Conservation (phyloP, 2,113 vertebrate species). For the Burhinus oedicnemus region DNA sequence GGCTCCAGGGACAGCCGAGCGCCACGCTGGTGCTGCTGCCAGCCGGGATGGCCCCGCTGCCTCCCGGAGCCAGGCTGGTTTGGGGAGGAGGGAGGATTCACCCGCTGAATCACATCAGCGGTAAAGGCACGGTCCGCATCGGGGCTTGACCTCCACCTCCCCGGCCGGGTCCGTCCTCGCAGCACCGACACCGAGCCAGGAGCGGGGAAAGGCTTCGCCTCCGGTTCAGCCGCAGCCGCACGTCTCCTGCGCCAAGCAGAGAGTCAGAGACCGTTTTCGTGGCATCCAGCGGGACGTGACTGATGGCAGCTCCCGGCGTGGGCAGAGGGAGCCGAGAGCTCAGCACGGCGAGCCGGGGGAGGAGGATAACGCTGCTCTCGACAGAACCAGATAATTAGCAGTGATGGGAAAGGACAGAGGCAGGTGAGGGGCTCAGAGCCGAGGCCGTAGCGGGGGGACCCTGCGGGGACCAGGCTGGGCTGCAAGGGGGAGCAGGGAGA, state of each 20-base stretch:
- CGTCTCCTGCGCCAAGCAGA: neutral
- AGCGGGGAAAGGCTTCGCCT: neutral
- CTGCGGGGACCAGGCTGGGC: neutral
- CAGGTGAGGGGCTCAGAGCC: neutral
- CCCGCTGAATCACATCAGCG: neutral
- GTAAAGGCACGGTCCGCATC: fast-evolving
- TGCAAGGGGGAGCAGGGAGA: neutral
- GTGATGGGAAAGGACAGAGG: neutral
- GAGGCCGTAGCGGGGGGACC: fast-evolving
- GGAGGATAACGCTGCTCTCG: neutral
- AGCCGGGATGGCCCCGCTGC: fast-evolving
- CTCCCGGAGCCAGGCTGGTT: neutral
- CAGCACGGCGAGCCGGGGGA: neutral
- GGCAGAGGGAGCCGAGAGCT: neutral
- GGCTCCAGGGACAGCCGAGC: neutral
- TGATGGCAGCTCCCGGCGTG: neutral
- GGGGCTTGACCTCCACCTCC: neutral
- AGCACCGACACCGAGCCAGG: fast-evolving
- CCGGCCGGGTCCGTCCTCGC: fast-evolving
- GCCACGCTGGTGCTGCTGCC: neutral
- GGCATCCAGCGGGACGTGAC: neutral
- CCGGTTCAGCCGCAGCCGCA: neutral
- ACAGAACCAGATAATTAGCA: neutral
- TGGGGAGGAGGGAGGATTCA: neutral
- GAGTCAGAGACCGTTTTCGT: neutral